A percentile compares a stretch with the other conserved stretches of the same genome.
phyloP scores from a whole-genome alignment of 2,888 invertebrate species.

The Crepidodera aurea region DNA sequence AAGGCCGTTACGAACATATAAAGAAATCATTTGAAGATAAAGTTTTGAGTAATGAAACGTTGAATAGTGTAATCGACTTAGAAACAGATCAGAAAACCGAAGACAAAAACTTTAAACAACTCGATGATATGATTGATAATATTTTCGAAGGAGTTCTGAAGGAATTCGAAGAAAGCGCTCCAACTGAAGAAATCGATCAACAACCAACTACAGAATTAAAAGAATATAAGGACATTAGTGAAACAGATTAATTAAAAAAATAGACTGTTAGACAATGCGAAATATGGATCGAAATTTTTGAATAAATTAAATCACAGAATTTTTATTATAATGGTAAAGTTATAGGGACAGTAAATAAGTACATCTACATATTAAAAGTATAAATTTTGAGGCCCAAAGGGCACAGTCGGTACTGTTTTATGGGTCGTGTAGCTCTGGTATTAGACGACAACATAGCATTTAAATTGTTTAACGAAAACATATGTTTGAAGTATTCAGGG shows the following conservation, averaged over 20 bases:
- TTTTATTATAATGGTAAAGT: too few species aligned
- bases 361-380: too few species aligned
- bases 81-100: not conserved
- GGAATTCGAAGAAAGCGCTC: conserved; percentile 9
- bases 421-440: too few species aligned
- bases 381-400: too few species aligned
- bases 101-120: conserved; percentile 24
- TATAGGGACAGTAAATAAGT: too few species aligned
- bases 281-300: too few species aligned
- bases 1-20: conserved; percentile 20
- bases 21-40: conserved; percentile 25
- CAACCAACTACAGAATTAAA: conserved; percentile 23
- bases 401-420: too few species aligned
- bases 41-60: conserved; percentile 1
- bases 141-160: conserved; percentile 51
- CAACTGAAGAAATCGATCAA: conserved; percentile 21
- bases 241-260: not conserved
- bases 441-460: not conserved
- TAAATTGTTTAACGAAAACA: not conserved
- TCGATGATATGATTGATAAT: conserved; percentile 48
- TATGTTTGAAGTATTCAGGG: conserved; percentile 11
- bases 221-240: not conserved
- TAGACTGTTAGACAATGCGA: not conserved
- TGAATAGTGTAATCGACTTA: not conserved
- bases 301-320: too few species aligned